Conservation (phyloP, 2,888 invertebrate species). For the Eugnorisma glareosa region DNA sequence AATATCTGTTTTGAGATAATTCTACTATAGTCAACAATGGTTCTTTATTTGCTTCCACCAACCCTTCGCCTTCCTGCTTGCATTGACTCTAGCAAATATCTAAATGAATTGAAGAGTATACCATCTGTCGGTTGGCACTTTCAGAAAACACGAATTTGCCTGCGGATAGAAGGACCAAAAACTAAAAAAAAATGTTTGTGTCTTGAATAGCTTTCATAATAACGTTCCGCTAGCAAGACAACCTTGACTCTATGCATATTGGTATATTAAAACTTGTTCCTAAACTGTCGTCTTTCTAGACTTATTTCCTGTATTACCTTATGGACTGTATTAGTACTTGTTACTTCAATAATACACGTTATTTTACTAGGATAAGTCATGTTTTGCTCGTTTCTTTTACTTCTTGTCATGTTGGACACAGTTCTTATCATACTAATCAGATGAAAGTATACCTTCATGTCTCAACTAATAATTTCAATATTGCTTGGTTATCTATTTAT, state of each 20-base stretch:
- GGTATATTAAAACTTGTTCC: constrained; percentile 50
- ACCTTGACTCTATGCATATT: constrained; percentile 9
- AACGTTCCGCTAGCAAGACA: constrained; percentile 18
- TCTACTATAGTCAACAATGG: background rate
- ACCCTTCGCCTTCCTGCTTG: background rate
- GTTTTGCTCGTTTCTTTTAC: constrained; percentile 14
- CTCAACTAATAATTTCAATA: constrained; percentile 24
- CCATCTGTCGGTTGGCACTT: background rate
- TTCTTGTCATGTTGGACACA: constrained; percentile 18
- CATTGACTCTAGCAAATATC: background rate
- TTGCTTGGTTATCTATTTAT: background rate
- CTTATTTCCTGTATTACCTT: constrained; percentile 49
- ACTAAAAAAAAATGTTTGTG: background rate
- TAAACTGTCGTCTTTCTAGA: constrained; percentile 44
- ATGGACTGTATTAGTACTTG: constrained; percentile 36
- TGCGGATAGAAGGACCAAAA: background rate
- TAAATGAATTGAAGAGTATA: background rate
- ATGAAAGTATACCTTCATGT: background rate
- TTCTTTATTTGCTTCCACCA: background rate
- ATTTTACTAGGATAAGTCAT: constrained; percentile 15
- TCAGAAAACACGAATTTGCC: background rate
- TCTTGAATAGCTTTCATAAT: background rate
- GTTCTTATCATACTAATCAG: constrained; percentile 26
- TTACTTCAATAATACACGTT: constrained; percentile 4
- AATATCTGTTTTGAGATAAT: background rate